Evolutionary conservation across 2,888 invertebrate genomes (phyloP).

Genomic region (Drosophila meridiana): DNA sequence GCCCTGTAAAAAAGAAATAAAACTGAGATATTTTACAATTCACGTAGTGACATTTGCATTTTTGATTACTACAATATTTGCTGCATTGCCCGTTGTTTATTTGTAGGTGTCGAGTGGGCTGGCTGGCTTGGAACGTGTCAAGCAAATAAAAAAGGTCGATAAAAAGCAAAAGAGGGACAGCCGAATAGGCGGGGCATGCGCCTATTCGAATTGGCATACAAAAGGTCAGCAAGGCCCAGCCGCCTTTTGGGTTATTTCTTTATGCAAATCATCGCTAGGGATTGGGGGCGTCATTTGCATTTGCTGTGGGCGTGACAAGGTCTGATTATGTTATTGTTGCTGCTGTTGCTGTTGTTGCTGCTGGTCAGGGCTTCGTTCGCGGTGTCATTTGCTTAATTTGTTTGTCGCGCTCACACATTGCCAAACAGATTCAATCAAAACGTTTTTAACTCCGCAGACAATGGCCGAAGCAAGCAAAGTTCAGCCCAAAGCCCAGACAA

Average conservation of each 20-base stretch:
- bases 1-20: not conserved
- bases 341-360: constrained; percentile 21
- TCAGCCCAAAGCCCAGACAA: constrained; percentile 41
- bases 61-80: constrained; percentile 72
- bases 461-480: constrained; percentile 40
- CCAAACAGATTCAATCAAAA: constrained; percentile 50
- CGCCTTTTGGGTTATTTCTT: constrained; percentile 55
- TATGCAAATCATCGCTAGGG: constrained; percentile 62
- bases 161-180: not conserved
- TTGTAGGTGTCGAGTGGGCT: constrained; percentile 29
- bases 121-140: constrained; percentile 60
- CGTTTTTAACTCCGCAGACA: constrained; percentile 29
- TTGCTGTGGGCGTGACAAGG: constrained; percentile 38
- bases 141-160: constrained; percentile 61
- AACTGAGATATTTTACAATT: constrained; percentile 49
- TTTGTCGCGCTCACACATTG: constrained; percentile 33
- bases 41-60: constrained; percentile 72
- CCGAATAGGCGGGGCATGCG: not conserved
- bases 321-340: constrained; percentile 40
- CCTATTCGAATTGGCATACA: constrained; percentile 33
- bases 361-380: constrained; percentile 29
- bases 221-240: constrained; percentile 57
- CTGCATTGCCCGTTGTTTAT: constrained; percentile 52
- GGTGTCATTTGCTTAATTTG: constrained; percentile 61
- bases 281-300: constrained; percentile 21